Base-by-base conservation (phyloP, 1,140 invertebrate genomes). In the Oppia nitens region DNA sequence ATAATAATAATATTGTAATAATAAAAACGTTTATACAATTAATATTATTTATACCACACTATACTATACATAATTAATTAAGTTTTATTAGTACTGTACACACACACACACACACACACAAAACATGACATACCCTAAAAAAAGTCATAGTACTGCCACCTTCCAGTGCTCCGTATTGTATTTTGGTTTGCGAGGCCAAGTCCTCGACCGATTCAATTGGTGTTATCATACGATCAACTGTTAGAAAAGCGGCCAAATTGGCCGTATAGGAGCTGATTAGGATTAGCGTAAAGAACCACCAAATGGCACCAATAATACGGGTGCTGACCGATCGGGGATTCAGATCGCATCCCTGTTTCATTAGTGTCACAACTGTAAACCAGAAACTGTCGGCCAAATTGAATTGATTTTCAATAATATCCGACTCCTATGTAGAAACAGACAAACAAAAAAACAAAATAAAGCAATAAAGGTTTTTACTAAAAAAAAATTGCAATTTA, bases 241-340 rank as follows among this genome's bases (percentile, higher is more conserved):
- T 98, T 14, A 98, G 77, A 71, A 98, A 97, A 2, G 94, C 94
- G 0, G 86, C 86, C 62, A 98, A 74, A 75, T 98, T 98, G 12
- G 94, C 94, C 1, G 94, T 98, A 71, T 96, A 96, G 21, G 92
- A 94, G 0, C 91, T 94, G 60, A 98, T 91, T 68, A 98, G 94
- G 68, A 98, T 97, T 20, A 98, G 77, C 0, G 93, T 97, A 74
- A 98, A 98, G 73, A 98, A 95, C 90, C 93, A 97, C 94, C 94
- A 98, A 62, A 95, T 94, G 4, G 87, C 87, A 12, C 89, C 87
- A 14, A 95, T 86, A 65, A 59, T 53, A 69, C 62, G 3, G 68
- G 73, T 51, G 66, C 68, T 57, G 61, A 65, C 14, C 65, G 72
- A 58, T 71, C 62, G 78, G 1, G 62, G 62, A 53, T 69, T 70